Conservation (phyloP, 2,113 vertebrate species). For the Scortum barcoo region DNA sequence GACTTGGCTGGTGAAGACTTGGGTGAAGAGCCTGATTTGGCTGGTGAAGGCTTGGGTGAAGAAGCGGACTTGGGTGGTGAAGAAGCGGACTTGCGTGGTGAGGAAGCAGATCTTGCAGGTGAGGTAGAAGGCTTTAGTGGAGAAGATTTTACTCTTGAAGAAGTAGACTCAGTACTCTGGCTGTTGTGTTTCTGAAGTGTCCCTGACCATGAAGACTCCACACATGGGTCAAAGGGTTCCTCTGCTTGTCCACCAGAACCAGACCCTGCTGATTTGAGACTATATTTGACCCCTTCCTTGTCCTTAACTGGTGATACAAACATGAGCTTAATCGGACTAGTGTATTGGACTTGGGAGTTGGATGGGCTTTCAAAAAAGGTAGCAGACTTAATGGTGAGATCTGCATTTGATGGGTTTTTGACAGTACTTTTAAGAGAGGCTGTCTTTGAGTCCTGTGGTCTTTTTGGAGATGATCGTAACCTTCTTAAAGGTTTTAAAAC, state of each 20-base stretch:
- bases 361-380: constrained; percentile 33
- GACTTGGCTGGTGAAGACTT: constrained; percentile 27
- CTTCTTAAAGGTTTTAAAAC: constrained; percentile 39
- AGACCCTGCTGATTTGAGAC: constrained; percentile 88
- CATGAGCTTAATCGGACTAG: constrained; percentile 97
- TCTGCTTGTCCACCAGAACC: constrained; percentile 73
- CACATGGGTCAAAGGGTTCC: constrained; percentile 82
- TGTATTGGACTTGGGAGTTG: constrained; percentile 81
- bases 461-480: constrained; percentile 61
- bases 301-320: constrained; percentile 91
- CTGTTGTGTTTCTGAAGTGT: constrained; percentile 55
- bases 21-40: neutral
- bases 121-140: constrained; percentile 46
- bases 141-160: constrained; percentile 24
- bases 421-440: neutral
- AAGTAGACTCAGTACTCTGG: constrained; percentile 28
- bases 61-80: constrained; percentile 18
- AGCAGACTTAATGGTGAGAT: constrained; percentile 31
- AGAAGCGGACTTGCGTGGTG: neutral
- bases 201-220: constrained; percentile 80
- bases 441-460: constrained; percentile 22
- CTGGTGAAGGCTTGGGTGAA: constrained; percentile 19
- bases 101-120: constrained; percentile 25
- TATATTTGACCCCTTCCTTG: constrained; percentile 91
- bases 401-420: constrained; percentile 26